These are phyloP conservation scores for Danio rerio DNA, from an alignment of 2,113 vertebrate genomes.

Conservation along the genomic window GRCz12tu NC_133196.1:23084501-23085000, in stretches of 20 bases:
- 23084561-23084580: neutral
- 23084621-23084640: neutral
- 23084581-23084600: neutral
- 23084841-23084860: neutral
- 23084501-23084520: neutral
- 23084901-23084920: neutral
- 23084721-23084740: neutral
- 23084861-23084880: neutral
- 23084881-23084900: neutral
- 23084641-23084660: neutral
- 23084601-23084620: neutral
- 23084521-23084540: neutral
- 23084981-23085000: constrained; percentile 56
- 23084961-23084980: constrained; percentile 64
- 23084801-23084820: neutral
- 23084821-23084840: too few species aligned
- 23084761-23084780: neutral
- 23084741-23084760: neutral
- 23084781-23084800: neutral
- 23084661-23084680: neutral
- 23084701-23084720: neutral
- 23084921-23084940: constrained; percentile 55
- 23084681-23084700: neutral
- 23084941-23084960: constrained; percentile 64
- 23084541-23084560: neutral